Conservation (phyloP, 2,888 invertebrate species). For the Carterocephalus palaemon region DNA sequence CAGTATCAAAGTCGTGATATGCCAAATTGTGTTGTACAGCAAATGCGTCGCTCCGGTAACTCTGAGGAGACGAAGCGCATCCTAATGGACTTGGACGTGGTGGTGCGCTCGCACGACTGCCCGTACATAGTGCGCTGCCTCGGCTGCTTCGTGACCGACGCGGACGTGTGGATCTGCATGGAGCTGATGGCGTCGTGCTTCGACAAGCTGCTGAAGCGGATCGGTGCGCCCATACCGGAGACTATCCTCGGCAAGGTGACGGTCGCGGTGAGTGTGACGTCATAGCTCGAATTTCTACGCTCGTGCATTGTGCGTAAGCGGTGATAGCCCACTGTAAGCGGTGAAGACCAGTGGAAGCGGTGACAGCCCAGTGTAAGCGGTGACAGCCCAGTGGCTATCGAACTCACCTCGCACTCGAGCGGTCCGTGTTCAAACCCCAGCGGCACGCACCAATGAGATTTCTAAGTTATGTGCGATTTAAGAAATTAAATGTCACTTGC, state of each 20-base stretch:
- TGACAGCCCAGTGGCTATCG: no score
- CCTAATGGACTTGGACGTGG: conserved; percentile 99
- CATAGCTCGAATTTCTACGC: conserved; percentile 84
- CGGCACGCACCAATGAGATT: no score
- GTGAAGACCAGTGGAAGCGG: not conserved
- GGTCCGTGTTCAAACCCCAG: no score
- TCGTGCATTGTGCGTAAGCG: conserved; percentile 52
- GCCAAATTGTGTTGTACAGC: conserved; percentile 78
- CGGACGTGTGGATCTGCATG: conserved; percentile 99
- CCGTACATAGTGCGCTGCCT: conserved; percentile 97
- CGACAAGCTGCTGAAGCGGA: conserved; percentile 94
- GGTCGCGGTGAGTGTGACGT: conserved; percentile 85
- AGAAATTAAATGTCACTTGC: no score
- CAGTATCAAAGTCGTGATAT: no score
- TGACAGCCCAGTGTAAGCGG: not conserved
- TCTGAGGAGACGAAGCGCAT: conserved; percentile 98
- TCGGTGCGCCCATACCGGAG: conserved; percentile 95
- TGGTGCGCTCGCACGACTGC: conserved; percentile 98
- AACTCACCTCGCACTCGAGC: no score
- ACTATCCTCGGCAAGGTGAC: conserved; percentile 97
- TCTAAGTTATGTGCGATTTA: no score
- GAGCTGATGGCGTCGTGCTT: conserved; percentile 99
- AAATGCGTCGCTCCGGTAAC: conserved; percentile 98
- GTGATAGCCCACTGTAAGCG: not conserved
- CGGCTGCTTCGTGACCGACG: conserved; percentile 98